Evolutionary conservation across 2,797 vertebrate genomes (phyloP), one percentile per base, ranked within the genome.

Genomic region (Leptatherina wallacei): DNA sequence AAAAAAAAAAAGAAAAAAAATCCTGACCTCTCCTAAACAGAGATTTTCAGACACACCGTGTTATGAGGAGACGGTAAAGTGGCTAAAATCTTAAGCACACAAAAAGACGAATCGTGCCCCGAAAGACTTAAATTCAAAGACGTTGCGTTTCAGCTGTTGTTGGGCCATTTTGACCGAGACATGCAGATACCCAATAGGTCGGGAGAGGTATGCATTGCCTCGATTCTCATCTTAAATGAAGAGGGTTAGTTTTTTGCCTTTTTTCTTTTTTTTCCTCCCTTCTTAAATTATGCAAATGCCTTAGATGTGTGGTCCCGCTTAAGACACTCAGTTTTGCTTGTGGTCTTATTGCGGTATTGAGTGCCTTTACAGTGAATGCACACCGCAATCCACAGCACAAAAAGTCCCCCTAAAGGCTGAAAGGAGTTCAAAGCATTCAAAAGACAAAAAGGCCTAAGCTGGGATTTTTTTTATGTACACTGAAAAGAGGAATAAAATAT

Each of bases 401-500:
- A 97, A 97, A 97, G 95, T 96, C 95, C 95, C 94, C 95, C 96
- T 96, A 97, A 96, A 96, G 96, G 95, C 96, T 96, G 96, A 97
- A 99, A 98, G 95, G 96, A 96, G 97, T 99, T 99, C 97, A 99
- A 99, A 99, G 97, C 96, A 94, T 96, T 96, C 88, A 97, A 96
- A 97, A 97, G 96, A 99, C 97, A 98, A 99, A 98, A 97, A 97
- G 95, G 95, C 95, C 96, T 99, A 98, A 99, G 96, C 96, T 98
- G 96, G 96, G 96, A 96, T 97, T 98, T 97, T 97, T 96, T 97
- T 97, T 97, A 97, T 97, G 96, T 98, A 98, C 96, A 97, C 96
- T 99, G 97, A 99, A 99, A 97, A 97, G 97, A 97, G 97, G 96
- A 97, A 97, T 97, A 95, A 97, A 97, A 98, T 98, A 98, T 99